Evolutionary conservation across 2,113 vertebrate species (phyloP), one percentile per base, ranked within the genome.

Genomic region (Podilymbus podiceps): DNA sequence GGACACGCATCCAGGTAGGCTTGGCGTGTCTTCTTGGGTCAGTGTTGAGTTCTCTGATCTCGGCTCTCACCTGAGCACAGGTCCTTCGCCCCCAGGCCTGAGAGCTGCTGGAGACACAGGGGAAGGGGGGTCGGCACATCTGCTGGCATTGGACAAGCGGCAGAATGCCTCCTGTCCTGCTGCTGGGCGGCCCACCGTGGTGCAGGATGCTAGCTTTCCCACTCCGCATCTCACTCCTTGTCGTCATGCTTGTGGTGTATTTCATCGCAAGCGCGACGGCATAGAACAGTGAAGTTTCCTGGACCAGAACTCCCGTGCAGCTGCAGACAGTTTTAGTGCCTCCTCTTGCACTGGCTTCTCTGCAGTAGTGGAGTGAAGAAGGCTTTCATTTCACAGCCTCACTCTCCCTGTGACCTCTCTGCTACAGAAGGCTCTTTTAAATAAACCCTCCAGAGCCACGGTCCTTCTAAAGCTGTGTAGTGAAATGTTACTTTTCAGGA

Each of bases 401-500:
- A 9, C 64, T 95, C 62, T 85, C 40, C 30, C 33, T 7, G 5
- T n/a, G 46, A 62, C 64, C 25, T 81, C 33, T 79, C 49, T 84
- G 55, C 50, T 80, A 7, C 35, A 40, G 67, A 89, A 73, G 15
- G 19, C 62, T 28, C 42, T 91, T 75, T 88, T 64, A 88, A 90
- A 31, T 44, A 77, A 89, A 87, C 28, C 38, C 9, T 63, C 22
- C 63, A 67, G 38, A 81, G 11, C 47, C 20, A 1, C n/a, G 25
- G 52, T 72, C 21, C 46, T 77, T 71, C 31, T 89, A 71, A 87
- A 84, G 33, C 52, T 78, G 28, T 10, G 0, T 10, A 50, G 79
- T 53, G 42, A 89, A 96, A 68, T 68, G 40, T 59, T 49, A 50
- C 77, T 92, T 91, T 95, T 92, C 78, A 78, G 81, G 86, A 92